Conservation (phyloP, 2,888 invertebrate genomes). For the Unio delphinus region DNA sequence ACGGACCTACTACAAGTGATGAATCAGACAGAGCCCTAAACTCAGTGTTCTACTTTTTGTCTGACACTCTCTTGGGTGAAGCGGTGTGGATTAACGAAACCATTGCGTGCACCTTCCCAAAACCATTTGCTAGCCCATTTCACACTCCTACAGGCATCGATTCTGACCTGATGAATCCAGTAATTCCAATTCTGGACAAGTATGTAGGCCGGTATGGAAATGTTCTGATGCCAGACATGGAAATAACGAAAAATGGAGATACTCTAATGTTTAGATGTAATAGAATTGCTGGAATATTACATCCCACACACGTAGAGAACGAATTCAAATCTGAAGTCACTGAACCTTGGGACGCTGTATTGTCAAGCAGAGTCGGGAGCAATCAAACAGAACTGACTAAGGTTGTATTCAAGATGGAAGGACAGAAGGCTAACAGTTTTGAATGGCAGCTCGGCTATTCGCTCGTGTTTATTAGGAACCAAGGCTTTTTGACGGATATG, state of each 20-base stretch:
- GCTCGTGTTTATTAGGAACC: no score
- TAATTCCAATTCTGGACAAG: conserved; percentile 6
- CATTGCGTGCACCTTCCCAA: conserved; percentile 39
- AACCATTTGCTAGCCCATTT: conserved; percentile 11
- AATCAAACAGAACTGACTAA: no score
- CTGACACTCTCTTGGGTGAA: conserved; percentile 31
- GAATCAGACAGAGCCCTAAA: neutral
- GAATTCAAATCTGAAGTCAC: conserved; percentile 18
- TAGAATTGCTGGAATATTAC: conserved; percentile 21
- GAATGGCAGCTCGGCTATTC: no score
- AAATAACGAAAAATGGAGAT: conserved; percentile 2
- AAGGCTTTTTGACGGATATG: no score
- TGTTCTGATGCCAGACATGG: conserved; percentile 10
- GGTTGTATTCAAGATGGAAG: no score
- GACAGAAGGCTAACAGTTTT: no score
- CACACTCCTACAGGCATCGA: neutral
- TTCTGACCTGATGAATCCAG: conserved; percentile 3
- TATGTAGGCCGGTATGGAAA: conserved; percentile 20
- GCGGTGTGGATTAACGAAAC: conserved; percentile 44
- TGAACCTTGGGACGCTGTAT: conserved; percentile 16
- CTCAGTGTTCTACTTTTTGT: conserved; percentile 21
- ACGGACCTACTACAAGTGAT: conserved; percentile 17
- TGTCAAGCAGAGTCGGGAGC: no score
- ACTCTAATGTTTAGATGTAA: conserved; percentile 18
- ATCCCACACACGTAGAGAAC: conserved; percentile 16